These are phyloP conservation scores for Aproaerema taeniolella DNA, from an alignment of 2,888 invertebrate genomes.

Conservation along the genomic window DNA sequence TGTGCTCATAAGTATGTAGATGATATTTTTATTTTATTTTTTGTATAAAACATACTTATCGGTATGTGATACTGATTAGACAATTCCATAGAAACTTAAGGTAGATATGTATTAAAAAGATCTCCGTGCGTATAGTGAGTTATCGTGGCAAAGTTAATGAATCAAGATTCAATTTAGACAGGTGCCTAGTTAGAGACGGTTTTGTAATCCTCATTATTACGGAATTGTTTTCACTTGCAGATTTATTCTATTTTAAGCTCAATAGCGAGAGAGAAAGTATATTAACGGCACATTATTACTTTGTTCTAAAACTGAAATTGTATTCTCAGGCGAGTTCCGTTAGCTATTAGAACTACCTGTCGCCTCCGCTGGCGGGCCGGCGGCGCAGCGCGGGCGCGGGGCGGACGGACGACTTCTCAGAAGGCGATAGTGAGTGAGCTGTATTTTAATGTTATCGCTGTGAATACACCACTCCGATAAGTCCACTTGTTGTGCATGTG, in stretches of 20 bases:
- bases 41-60: too few relatives aligned
- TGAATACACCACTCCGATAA: slow-evolving; percentile 61
- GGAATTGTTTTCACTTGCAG: slow-evolving; percentile 31
- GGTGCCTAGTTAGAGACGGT: background rate
- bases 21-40: too few relatives aligned
- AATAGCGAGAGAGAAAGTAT: slow-evolving; percentile 51
- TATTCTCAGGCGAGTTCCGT: slow-evolving; percentile 64
- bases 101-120: too few relatives aligned
- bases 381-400: slow-evolving; percentile 23
- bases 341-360: slow-evolving; percentile 64
- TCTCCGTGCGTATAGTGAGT: too few relatives aligned
- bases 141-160: too few relatives aligned
- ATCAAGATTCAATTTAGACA: too few relatives aligned
- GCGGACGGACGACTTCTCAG: slow-evolving; percentile 55
- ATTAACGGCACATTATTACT: slow-evolving; percentile 48
- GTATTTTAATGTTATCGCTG: slow-evolving; percentile 72
- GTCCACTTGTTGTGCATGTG: slow-evolving; percentile 57
- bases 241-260: slow-evolving; percentile 32
- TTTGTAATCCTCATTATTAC: slow-evolving; percentile 18
- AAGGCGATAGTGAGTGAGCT: slow-evolving; percentile 60
- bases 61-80: too few relatives aligned
- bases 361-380: slow-evolving; percentile 37
- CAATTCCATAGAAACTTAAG: too few relatives aligned
- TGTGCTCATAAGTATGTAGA: too few relatives aligned
- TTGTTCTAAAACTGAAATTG: slow-evolving; percentile 57